Percentiles rank a stretch among this genome's conserved stretches.
phyloP scores from a whole-genome alignment of 2,888 invertebrate genomes.

The Andrena chrysosceles region DNA sequence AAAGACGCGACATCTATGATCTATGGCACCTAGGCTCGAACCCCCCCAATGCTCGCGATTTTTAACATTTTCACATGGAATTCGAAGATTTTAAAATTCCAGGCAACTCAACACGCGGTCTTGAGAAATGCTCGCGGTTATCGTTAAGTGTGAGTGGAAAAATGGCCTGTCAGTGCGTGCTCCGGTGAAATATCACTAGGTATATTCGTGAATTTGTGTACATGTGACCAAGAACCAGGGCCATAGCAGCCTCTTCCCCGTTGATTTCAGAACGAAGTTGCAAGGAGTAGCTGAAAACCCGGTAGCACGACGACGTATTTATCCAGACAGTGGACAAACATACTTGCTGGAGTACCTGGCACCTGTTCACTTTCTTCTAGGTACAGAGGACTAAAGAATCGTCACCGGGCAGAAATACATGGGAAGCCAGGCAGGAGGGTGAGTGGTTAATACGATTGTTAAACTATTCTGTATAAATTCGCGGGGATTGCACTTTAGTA shows the following conservation, averaged over 20 bases:
- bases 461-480: background rate
- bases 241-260: conserved; percentile 5
- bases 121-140: background rate
- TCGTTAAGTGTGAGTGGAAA: too few relatives aligned
- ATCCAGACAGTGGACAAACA: conserved; percentile 72
- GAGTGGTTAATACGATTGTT: conserved; percentile 1
- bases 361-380: conserved; percentile 54
- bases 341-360: conserved; percentile 50
- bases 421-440: background rate
- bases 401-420: background rate
- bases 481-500: background rate
- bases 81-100: background rate
- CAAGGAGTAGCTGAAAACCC: conserved; percentile 43
- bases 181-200: too few relatives aligned
- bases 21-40: background rate
- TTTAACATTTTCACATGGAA: background rate
- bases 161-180: too few relatives aligned
- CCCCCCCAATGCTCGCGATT: background rate
- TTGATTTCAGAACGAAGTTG: conserved; percentile 34
- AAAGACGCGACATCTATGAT: background rate
- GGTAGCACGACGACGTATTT: conserved; percentile 61
- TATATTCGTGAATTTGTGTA: background rate
- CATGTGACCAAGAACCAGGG: background rate
- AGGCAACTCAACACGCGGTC: background rate
- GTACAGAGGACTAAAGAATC: conserved; percentile 10